A percentile compares a stretch with the other conserved stretches of the same genome.
Conservation (phyloP, 2,888 invertebrate genomes). For the Drosophila infuscata region DNA sequence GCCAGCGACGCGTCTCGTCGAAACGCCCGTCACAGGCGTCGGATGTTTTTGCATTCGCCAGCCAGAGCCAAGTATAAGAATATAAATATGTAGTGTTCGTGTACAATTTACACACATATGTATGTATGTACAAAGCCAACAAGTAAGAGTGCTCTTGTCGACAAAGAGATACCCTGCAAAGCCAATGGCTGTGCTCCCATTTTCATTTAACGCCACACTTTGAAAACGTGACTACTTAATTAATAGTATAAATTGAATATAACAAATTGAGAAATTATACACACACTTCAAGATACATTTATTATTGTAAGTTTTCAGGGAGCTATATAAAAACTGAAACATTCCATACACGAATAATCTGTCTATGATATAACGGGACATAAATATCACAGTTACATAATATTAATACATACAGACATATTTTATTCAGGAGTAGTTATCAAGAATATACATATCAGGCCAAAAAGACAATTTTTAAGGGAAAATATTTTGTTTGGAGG, state of each 20-base stretch:
- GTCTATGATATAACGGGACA: background rate
- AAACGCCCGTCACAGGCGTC: slow-evolving; percentile 35
- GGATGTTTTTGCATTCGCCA: slow-evolving; percentile 43
- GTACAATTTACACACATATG: background rate
- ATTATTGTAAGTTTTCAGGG: background rate
- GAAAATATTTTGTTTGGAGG: background rate
- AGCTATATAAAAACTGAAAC: background rate
- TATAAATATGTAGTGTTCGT: slow-evolving; percentile 19
- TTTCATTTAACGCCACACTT: background rate
- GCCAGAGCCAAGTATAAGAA: slow-evolving; percentile 21
- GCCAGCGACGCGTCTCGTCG: slow-evolving; percentile 30
- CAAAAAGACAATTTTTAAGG: background rate
- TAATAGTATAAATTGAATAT: background rate
- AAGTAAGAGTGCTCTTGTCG: background rate
- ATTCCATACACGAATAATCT: background rate
- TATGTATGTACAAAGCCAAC: background rate
- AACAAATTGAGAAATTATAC: background rate
- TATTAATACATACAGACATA: background rate
- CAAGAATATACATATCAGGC: background rate
- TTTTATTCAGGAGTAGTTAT: background rate
- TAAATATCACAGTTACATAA: background rate
- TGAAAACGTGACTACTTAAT: background rate
- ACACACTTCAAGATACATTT: background rate
- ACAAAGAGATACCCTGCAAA: background rate
- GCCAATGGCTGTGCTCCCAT: background rate